Percentiles rank a stretch among this genome's conserved stretches.
Evolutionary conservation across 2,113 vertebrate species (phyloP).

Genomic region (Podarcis muralis): DNA sequence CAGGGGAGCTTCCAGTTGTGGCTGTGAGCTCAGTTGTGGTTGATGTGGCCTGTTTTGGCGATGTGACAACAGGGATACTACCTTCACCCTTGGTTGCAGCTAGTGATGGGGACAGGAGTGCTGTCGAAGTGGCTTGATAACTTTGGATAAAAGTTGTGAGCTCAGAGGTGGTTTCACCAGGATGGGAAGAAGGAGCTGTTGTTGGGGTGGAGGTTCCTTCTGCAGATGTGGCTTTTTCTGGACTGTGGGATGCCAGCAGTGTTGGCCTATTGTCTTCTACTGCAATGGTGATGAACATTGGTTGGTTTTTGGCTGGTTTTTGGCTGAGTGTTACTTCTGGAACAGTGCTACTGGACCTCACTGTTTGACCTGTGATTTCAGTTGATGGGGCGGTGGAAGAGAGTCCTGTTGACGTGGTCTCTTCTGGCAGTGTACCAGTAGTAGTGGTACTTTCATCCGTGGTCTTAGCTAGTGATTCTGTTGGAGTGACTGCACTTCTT

Average conservation of each 20-base stretch:
- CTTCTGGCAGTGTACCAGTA: not conserved
- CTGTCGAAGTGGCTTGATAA: too few relatives aligned
- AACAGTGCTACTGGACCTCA: not conserved
- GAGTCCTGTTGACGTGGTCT: not conserved
- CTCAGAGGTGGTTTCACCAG: not conserved
- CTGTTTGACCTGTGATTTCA: not conserved
- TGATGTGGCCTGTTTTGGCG: too few relatives aligned
- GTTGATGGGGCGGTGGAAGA: not conserved
- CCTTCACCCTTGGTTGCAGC: not conserved
- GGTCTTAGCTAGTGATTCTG: too few relatives aligned
- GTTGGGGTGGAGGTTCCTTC: not conserved
- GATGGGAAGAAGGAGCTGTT: not conserved
- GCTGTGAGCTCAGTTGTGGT: too few relatives aligned
- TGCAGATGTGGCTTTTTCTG: not conserved
- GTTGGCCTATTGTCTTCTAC: not conserved
- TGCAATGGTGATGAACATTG: not conserved
- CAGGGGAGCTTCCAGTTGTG: too few relatives aligned
- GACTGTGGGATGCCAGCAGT: not conserved
- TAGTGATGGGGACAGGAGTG: not conserved
- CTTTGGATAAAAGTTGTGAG: not conserved
- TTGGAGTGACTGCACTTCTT: too few relatives aligned
- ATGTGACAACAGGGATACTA: too few relatives aligned
- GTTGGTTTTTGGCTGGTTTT: too few relatives aligned
- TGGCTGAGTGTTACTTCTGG: not conserved
- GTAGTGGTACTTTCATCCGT: too few relatives aligned